Percentiles rank a stretch among this genome's conserved stretches.
phyloP scores from a whole-genome alignment of 30 jellyfish, hydroid and myxozoan species.

The Clytia hemisphaerica region DNA sequence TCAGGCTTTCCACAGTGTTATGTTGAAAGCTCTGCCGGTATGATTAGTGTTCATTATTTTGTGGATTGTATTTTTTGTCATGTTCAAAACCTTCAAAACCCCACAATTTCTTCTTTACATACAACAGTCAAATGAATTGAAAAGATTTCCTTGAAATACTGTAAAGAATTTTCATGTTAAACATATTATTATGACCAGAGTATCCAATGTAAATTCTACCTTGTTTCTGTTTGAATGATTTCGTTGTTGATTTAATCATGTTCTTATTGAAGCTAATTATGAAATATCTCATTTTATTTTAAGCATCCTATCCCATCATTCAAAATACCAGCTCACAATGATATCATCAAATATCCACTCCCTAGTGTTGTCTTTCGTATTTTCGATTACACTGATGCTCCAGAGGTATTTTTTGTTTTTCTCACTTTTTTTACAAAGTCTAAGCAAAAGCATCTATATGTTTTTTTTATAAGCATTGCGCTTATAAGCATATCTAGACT shows the following conservation, averaged over 20 bases:
- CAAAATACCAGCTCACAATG: slow-evolving; percentile 77
- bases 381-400: slow-evolving; percentile 97
- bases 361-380: slow-evolving; percentile 93
- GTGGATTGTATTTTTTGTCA: not conserved
- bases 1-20: slow-evolving; percentile 69
- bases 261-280: not conserved
- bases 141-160: too few relatives aligned
- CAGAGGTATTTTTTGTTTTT: slow-evolving; percentile 67
- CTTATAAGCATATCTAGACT: too few relatives aligned
- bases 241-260: not conserved
- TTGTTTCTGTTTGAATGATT: not conserved
- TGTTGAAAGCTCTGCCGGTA: slow-evolving; percentile 92
- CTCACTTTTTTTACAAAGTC: too few relatives aligned
- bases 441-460: too few relatives aligned
- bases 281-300: not conserved
- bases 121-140: too few relatives aligned
- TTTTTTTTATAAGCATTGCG: too few relatives aligned
- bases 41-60: slow-evolving; percentile 3
- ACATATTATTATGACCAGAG: too few relatives aligned
- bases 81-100: not conserved
- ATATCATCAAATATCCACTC: slow-evolving; percentile 54
- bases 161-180: too few relatives aligned
- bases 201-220: not conserved
- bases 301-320: slow-evolving; percentile 88
- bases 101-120: not conserved